These are phyloP conservation scores for Acheta domesticus DNA, from an alignment of 2,888 invertebrate genomes.

Conservation along the genomic window DNA sequence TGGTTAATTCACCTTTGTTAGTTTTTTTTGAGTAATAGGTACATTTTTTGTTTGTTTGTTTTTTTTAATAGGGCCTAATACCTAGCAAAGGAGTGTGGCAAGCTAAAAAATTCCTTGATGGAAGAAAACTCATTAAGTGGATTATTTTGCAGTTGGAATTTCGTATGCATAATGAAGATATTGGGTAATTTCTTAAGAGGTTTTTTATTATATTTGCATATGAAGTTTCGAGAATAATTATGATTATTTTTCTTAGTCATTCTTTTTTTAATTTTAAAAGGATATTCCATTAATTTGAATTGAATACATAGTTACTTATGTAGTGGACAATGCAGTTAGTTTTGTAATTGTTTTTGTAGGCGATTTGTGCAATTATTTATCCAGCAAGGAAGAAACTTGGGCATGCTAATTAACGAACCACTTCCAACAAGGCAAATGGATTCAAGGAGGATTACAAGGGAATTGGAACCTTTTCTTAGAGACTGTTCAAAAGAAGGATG, in stretches of 20 bases:
- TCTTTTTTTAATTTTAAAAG: no score
- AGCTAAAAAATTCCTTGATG: constrained; percentile 43
- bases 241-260: no score
- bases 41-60: no score
- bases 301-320: neutral
- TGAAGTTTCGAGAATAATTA: no score
- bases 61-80: neutral
- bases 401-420: constrained; percentile 42
- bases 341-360: neutral
- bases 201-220: no score
- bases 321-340: neutral
- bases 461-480: constrained; percentile 28
- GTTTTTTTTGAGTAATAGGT: neutral
- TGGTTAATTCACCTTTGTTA: neutral
- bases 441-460: constrained; percentile 9
- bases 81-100: constrained; percentile 50
- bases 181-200: neutral
- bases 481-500: constrained; percentile 40
- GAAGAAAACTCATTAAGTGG: constrained; percentile 48
- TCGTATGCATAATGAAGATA: constrained; percentile 12
- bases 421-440: neutral
- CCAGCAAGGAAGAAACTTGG: constrained; percentile 36
- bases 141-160: constrained; percentile 49
- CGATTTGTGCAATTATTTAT: constrained; percentile 24
- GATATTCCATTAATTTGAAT: no score